These are phyloP conservation scores for Apotomis betuletana DNA, from an alignment of 2,888 invertebrate genomes.

Conservation along the genomic window DNA sequence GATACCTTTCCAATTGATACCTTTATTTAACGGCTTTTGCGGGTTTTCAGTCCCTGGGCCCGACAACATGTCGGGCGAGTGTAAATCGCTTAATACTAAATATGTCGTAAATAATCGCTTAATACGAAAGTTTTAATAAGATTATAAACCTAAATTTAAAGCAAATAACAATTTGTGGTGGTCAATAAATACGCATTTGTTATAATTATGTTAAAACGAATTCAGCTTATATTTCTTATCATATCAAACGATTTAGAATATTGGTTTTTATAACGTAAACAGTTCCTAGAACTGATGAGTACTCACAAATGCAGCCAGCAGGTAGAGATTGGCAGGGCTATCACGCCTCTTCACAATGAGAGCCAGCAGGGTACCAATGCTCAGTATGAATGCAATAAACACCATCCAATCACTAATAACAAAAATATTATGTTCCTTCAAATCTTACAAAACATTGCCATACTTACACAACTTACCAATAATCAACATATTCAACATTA, in stretches of 20 bases:
- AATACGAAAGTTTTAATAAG: too few relatives aligned
- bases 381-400: constrained; percentile 84
- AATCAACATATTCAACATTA: too few relatives aligned
- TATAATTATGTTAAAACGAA: background rate
- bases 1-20: too few relatives aligned
- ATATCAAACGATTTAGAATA: background rate
- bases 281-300: background rate
- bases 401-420: constrained; percentile 87
- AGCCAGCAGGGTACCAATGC: constrained; percentile 86
- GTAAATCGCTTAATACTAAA: too few relatives aligned
- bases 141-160: too few relatives aligned
- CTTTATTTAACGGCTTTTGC: too few relatives aligned
- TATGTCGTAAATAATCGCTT: too few relatives aligned
- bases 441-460: background rate
- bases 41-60: too few relatives aligned
- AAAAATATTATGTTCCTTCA: constrained; percentile 26
- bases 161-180: too few relatives aligned
- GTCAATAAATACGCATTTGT: too few relatives aligned
- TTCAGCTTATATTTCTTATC: background rate
- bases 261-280: background rate
- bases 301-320: constrained; percentile 91
- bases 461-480: too few relatives aligned
- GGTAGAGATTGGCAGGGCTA: constrained; percentile 91
- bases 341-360: constrained; percentile 89
- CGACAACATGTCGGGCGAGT: too few relatives aligned